Base-by-base conservation (phyloP, 2,797 vertebrate genomes). In the Picus viridis region DNA sequence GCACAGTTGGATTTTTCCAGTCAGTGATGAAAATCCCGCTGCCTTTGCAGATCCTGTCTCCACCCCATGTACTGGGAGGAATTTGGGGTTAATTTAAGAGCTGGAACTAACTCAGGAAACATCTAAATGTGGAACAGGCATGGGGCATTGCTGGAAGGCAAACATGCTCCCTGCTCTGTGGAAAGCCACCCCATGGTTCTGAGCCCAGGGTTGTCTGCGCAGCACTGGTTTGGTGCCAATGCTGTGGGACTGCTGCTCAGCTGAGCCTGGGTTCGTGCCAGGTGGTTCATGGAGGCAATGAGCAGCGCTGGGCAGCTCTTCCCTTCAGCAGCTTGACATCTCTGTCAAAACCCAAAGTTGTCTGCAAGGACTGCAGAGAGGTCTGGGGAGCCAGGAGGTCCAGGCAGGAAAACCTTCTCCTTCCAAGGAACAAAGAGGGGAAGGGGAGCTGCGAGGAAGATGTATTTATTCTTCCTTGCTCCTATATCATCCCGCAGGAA, bases 351-450 rank as follows among this genome's bases (percentile, higher is more conserved):
- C 56, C 62, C 61, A 29, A 16, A 43, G 18, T 27, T 41, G n/a
- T 45, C 71, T n/a, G 16, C 0, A 4, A 90, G 62, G 54, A 43
- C 58, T 58, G 18, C 2, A 2, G 61, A 72, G 62, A 27, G 24
- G 10, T 70, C 69, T 68, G 10, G 14, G 59, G 7, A 34, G 15
- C 26, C 34, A 1, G 1, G 57, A 72, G 67, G 15, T 51, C 62
- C 45, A 57, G 47, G 81, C 95, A 97, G 98, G 98, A 98, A 98
- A 91, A 95, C 92, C 34, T 96, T 90, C 94, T 93, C 67, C 91
- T 96, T 95, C 43, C 76, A 76, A 93, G 93, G 95, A 97, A 98
- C 97, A 97, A 97, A 98, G 97, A 95, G 90, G 51, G 89, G 91
- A 94, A 68, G 87, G 86, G 93, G 76, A 96, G 87, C 80, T 23